These are phyloP conservation scores for Sebastes matsubarae DNA, from an alignment of 2,797 vertebrate species.

Conservation along the genomic window DNA sequence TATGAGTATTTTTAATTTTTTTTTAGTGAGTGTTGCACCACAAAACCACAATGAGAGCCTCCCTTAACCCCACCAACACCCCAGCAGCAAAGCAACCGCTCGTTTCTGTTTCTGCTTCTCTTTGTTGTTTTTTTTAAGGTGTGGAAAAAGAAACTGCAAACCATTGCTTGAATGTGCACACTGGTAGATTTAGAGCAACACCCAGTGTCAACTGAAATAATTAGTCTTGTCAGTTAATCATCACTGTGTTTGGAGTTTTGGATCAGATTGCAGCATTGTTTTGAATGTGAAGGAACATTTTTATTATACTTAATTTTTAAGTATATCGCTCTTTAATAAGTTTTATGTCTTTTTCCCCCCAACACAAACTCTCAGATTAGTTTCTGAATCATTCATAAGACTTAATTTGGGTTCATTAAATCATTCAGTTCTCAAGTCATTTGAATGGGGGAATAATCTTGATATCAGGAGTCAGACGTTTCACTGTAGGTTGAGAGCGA, in stretches of 20 bases:
- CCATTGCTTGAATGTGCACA: not conserved
- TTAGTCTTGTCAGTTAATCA: not conserved
- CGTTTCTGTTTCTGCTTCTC: slow-evolving; percentile 34
- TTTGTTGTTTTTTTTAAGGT: not conserved
- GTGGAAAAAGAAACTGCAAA: slow-evolving; percentile 25
- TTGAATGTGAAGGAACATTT: not conserved
- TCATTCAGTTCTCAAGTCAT: not conserved
- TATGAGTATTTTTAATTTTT: not conserved
- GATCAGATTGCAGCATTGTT: not conserved
- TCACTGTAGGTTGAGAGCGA: not conserved
- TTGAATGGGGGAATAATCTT: not conserved
- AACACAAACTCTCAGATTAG: not conserved
- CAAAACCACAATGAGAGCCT: slow-evolving; percentile 27
- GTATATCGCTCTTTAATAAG: not conserved
- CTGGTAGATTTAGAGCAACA: not conserved
- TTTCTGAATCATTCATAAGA: not conserved
- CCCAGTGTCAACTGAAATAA: not conserved
- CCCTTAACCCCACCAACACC: slow-evolving; percentile 14
- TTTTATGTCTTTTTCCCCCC: not conserved
- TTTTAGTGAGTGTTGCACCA: not conserved
- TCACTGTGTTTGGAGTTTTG: not conserved
- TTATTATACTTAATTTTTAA: not conserved
- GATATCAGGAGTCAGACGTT: not conserved
- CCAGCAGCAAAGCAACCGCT: not conserved
- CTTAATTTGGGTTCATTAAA: not conserved